Percentiles rank a stretch among this genome's conserved stretches.
Conservation (phyloP, 1,140 invertebrate genomes). For the Ylistrum balloti region DNA sequence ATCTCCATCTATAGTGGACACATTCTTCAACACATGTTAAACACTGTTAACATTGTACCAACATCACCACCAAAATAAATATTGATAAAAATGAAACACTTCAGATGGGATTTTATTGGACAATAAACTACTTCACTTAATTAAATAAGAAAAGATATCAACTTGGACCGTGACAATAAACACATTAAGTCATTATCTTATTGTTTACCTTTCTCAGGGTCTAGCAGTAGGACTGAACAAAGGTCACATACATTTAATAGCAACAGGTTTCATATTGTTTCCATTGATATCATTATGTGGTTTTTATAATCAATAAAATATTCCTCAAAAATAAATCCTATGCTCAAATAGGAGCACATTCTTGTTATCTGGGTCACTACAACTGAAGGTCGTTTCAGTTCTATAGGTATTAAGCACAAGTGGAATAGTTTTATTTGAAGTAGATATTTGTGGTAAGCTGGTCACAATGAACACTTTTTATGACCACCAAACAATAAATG, state of each 20-base stretch:
- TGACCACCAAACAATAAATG: not conserved
- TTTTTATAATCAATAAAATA: not conserved
- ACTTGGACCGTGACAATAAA: too few relatives aligned
- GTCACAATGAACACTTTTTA: not conserved
- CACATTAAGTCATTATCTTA: too few relatives aligned
- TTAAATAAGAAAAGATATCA: too few relatives aligned
- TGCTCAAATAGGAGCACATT: not conserved
- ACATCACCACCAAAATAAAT: too few relatives aligned
- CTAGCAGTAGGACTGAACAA: not conserved
- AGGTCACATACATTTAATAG: not conserved
- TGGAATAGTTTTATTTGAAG: not conserved
- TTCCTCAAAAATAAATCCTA: not conserved
- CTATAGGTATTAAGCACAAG: not conserved
- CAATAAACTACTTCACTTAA: too few relatives aligned
- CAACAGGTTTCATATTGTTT: not conserved
- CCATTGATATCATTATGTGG: not conserved
- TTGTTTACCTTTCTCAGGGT: too few relatives aligned
- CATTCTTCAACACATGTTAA: too few relatives aligned
- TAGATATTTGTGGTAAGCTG: conserved; percentile 10
- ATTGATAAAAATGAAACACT: too few relatives aligned
- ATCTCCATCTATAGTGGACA: too few relatives aligned
- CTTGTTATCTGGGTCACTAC: not conserved
- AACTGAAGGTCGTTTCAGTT: not conserved
- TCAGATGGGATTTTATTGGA: too few relatives aligned
- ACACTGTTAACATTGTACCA: too few relatives aligned